Percentiles rank a stretch among this genome's conserved stretches.
Conservation (phyloP, 2,797 vertebrate genomes). For the Brachymystax lenok region DNA sequence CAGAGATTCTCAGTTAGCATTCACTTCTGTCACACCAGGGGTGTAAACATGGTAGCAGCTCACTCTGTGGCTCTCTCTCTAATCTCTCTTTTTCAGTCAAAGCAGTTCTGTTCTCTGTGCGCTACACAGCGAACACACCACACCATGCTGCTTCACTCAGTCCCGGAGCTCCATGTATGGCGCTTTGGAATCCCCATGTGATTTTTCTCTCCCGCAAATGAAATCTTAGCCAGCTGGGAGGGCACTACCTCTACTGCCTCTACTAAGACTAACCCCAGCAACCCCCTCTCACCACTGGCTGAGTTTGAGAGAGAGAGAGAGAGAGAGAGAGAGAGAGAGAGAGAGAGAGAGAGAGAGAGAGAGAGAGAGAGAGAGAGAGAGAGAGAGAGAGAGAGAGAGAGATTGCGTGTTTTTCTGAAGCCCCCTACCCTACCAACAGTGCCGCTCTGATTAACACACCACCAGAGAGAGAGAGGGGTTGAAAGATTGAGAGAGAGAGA, state of each 20-base stretch:
- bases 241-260: slow-evolving; percentile 56
- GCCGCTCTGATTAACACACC: background rate
- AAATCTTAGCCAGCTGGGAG: slow-evolving; percentile 75
- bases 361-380: slow-evolving; percentile 1
- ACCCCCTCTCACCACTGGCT: background rate
- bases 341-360: slow-evolving; percentile 27
- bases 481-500: background rate
- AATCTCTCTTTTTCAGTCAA: background rate
- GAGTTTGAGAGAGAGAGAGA: background rate
- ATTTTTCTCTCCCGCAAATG: slow-evolving; percentile 77
- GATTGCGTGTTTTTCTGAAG: background rate
- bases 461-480: slow-evolving; percentile 21
- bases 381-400: background rate
- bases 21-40: background rate
- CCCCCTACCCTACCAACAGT: too few species aligned
- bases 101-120: background rate
- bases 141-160: slow-evolving; percentile 57
- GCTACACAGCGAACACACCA: slow-evolving; percentile 18
- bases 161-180: slow-evolving; percentile 74
- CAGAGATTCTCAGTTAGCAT: slow-evolving; percentile 30
- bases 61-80: background rate
- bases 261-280: slow-evolving; percentile 13
- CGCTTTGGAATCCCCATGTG: slow-evolving; percentile 80
- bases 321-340: background rate
- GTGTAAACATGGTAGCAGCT: background rate